Evolutionary conservation across 1,140 invertebrate species (phyloP).

Genomic region (Euwallacea fornicatus): DNA sequence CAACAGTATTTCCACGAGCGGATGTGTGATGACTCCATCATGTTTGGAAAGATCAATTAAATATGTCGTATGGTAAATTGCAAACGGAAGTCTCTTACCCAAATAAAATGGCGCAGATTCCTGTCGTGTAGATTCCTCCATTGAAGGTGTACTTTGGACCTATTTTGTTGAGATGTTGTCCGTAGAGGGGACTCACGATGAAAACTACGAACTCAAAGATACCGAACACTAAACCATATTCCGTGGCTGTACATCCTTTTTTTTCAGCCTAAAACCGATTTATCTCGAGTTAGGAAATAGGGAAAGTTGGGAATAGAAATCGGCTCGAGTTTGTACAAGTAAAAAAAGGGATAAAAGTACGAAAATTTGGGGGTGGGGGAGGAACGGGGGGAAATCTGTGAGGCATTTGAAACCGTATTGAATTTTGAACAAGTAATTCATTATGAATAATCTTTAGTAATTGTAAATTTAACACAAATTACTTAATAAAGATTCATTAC

Average conservation of each 20-base stretch:
- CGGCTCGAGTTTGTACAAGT: too few species aligned
- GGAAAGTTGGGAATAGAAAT: background rate
- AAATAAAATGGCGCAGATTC: slow-evolving; percentile 81
- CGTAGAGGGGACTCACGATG: slow-evolving; percentile 84
- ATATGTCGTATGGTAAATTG: too few species aligned
- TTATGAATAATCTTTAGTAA: too few species aligned
- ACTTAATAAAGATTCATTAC: too few species aligned
- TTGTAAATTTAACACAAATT: too few species aligned
- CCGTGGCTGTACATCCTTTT: slow-evolving; percentile 83
- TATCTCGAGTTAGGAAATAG: background rate
- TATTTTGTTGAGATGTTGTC: slow-evolving; percentile 77
- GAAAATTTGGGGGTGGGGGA: too few species aligned
- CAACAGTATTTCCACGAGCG: background rate
- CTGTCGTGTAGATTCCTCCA: slow-evolving; percentile 82
- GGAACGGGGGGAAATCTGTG: too few species aligned
- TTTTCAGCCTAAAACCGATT: slow-evolving; percentile 67
- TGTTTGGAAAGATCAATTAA: too few species aligned
- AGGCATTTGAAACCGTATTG: too few species aligned
- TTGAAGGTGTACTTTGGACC: slow-evolving; percentile 87
- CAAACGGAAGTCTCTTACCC: slow-evolving; percentile 59
- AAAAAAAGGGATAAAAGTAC: background rate
- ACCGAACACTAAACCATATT: slow-evolving; percentile 91
- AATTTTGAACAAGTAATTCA: too few species aligned
- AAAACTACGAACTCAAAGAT: slow-evolving; percentile 92
- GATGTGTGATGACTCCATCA: too few species aligned